Evolutionary conservation across 1,140 invertebrate species (phyloP).

Genomic region (Venturia canescens): DNA sequence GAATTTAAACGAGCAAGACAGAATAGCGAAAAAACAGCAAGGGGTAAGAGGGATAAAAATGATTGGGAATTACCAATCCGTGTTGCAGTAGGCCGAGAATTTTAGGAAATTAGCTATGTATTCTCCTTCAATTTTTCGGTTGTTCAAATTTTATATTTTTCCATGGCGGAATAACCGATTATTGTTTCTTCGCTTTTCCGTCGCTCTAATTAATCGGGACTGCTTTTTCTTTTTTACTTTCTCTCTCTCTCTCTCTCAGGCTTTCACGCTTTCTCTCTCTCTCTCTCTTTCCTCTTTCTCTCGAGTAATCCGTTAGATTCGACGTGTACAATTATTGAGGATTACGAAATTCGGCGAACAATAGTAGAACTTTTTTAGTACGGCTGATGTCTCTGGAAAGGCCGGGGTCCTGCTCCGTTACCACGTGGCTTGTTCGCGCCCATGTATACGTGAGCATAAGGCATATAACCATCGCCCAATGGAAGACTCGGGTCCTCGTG

Average conservation of each 20-base stretch:
- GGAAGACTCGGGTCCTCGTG: conserved; percentile 73
- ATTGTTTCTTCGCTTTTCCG: background rate
- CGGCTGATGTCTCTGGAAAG: conserved; percentile 78
- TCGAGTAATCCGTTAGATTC: conserved; percentile 34
- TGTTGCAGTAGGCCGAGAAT: too few relatives aligned
- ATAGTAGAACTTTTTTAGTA: conserved; percentile 66
- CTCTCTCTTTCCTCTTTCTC: background rate
- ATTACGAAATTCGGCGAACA: conserved; percentile 30
- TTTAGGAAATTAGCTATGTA: background rate
- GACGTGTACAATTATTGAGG: conserved; percentile 23
- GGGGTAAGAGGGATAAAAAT: background rate
- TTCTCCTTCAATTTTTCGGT: conserved; percentile 6
- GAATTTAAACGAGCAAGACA: conserved; percentile 6
- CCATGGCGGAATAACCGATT: background rate
- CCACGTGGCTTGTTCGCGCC: conserved; percentile 68
- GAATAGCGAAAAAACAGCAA: background rate
- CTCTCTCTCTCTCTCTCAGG: background rate
- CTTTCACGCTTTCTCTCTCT: background rate
- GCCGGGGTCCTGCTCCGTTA: conserved; percentile 73
- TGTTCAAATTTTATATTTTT: too few relatives aligned
- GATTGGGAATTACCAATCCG: background rate
- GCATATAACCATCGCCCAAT: conserved; percentile 39
- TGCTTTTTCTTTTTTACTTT: background rate
- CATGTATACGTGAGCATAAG: conserved; percentile 40
- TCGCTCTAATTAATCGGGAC: background rate